Conservation (phyloP, 1,140 invertebrate genomes). For the Bicyclus anynana region DNA sequence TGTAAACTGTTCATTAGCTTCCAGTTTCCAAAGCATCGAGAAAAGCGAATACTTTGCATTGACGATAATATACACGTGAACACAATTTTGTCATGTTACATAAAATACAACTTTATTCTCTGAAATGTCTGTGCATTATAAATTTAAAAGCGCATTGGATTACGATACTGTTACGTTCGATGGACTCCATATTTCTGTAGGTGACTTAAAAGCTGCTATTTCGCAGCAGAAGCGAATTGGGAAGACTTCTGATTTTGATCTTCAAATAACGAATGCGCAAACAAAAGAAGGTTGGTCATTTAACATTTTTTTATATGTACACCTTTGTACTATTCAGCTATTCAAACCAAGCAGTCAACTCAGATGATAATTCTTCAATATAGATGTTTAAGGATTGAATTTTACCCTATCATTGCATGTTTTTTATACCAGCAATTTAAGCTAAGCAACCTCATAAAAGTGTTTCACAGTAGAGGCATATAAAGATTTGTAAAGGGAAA, state of each 20-base stretch:
- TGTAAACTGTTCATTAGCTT: not conserved
- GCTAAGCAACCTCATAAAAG: too few relatives aligned
- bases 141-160: conserved; percentile 97
- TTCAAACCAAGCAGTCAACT: not conserved
- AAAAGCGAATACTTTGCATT: not conserved
- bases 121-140: conserved; percentile 97
- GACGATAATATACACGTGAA: conserved; percentile 32
- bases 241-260: conserved; percentile 95
- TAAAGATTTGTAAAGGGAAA: too few relatives aligned
- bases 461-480: too few relatives aligned
- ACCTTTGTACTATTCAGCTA: not conserved
- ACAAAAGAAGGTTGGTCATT: conserved; percentile 92
- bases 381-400: too few relatives aligned
- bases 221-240: conserved; percentile 96
- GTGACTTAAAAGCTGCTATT: conserved; percentile 96
- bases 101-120: conserved; percentile 33
- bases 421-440: too few relatives aligned
- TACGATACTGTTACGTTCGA: conserved; percentile 98
- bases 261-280: conserved; percentile 97
- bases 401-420: too few relatives aligned
- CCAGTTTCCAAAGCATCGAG: not conserved
- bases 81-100: conserved; percentile 54
- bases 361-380: too few relatives aligned
- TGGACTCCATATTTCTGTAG: conserved; percentile 96
- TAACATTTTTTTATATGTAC: not conserved